Conservation (phyloP, 2,113 vertebrate species). For the Oxyura jamaicensis region DNA sequence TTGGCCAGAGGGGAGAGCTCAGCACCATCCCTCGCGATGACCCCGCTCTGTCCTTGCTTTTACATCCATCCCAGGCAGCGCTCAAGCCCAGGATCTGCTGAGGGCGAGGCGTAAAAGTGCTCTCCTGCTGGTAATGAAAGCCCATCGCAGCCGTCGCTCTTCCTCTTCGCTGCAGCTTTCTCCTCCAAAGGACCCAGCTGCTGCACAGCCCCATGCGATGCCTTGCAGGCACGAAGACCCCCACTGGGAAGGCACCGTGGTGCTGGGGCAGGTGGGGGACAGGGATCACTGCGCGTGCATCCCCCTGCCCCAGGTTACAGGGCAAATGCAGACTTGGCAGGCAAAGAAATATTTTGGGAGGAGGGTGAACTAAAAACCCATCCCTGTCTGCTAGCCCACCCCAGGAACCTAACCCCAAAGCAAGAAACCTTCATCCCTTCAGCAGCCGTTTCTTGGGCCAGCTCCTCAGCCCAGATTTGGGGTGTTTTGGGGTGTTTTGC, state of each 20-base stretch:
- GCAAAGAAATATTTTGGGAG: not conserved
- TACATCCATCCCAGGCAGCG: not conserved
- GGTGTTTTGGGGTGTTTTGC: not conserved
- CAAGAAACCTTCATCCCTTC: not conserved
- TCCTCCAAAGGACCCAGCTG: not conserved
- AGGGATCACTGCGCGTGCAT: accelerated
- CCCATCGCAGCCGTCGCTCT: not conserved
- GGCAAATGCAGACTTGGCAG: not conserved
- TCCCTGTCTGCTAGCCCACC: no score
- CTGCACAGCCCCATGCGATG: accelerated
- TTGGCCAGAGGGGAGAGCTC: no score
- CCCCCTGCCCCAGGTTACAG: not conserved
- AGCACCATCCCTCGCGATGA: no score
- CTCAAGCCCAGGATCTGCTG: no score
- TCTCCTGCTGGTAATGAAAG: not conserved
- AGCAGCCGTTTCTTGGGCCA: not conserved
- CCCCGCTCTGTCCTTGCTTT: not conserved
- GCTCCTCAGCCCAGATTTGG: not conserved
- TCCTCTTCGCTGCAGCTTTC: not conserved
- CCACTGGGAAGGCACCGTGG: not conserved
- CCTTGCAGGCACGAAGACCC: not conserved
- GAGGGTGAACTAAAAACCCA: not conserved
- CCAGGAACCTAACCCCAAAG: not conserved
- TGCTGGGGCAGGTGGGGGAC: accelerated
- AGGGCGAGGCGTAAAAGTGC: not conserved